Base-by-base conservation (phyloP, 1,140 invertebrate species). In the Drosophila sulfurigaster region DNA sequence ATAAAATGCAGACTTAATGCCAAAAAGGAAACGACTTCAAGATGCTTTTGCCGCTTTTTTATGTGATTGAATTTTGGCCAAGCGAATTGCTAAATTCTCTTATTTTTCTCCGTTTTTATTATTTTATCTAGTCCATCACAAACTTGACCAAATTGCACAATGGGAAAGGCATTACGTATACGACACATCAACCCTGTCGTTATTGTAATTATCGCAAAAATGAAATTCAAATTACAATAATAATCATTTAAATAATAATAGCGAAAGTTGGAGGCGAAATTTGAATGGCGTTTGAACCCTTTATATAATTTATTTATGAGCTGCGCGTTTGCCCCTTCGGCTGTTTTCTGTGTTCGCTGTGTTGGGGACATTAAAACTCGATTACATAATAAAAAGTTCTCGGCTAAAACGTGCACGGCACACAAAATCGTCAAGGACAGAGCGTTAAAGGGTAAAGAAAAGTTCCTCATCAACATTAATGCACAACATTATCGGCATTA, bases 311-410 rank as follows among this genome's bases (percentile, higher is more conserved):
- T 87, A 89, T 88, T 85, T 85, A 85, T 75, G 81, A 52, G 52
- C 67, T 69, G 69, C 54, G 65, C 59, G 45, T 48, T 57, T 30
- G 49, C 45, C 8, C 52, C 38, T 49, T 32, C n/a, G 63, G 73
- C 76, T 59, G 43, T 58, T 52, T 25, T 25, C 20, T 25, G 3
- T 0, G 3, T 25, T 32, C 5, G 30, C 30, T 38, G 35, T 38
- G 35, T 10, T 10, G 35, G 16, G 69, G 63, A 82, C 83, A 88
- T 88, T 80, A 88, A 80, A 87, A 87, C 59, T 70, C 72, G 82
- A 87, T 83, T 83, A 80, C 79, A 79, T 88, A 67, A 87, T 87
- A 87, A 88, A 87, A 87, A 88, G 80, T 89, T 88, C 58, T 25
- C 69, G 43, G 43, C 45, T 57, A 57, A 70, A 72, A 88, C 83